Evolutionary conservation across 1,140 invertebrate genomes (phyloP), one percentile per base, ranked within the genome.

Genomic region (Drosophila santomea): DNA sequence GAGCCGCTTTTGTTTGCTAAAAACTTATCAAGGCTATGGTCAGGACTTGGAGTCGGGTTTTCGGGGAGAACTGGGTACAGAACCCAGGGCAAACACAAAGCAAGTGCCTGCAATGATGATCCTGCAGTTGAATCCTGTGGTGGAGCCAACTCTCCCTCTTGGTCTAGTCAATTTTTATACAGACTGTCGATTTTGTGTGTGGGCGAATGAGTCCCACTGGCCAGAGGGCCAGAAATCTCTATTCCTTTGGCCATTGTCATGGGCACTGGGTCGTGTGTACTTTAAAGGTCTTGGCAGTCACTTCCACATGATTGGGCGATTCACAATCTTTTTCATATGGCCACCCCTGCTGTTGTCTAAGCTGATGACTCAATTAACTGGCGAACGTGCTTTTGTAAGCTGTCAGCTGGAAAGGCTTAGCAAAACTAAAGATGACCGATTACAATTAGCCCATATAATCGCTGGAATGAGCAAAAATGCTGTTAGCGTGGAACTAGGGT

Each of bases 21-120:
- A 88, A 86, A 86, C 82, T 86, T 88, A 86, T 83, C 79, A 85
- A 82, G 82, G 79, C 74, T 77, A 78, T 67, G 80, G 78, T 68
- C 69, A 72, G 79, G 52, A 55, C 45, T 44, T 76, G 45, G 47
- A 14, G 11, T 12, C 4, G 15, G 28, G 45, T 44, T 44, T 50
- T 17, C 17, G 23, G 41, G 59, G 55, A n/a, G 55, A 28, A 48
- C 38, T 10, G 28, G 45, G 47, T 23, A 20, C 50, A 14, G 28
- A 51, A 62, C 41, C 59, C 57, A 64, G 67, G 57, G 78, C 64
- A 84, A 86, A 74, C 81, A 77, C 60, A 50, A 38, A 60, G 58
- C 59, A 81, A 80, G 77, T 61, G 81, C 63, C 81, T 81, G 78
- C 78, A 81, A 82, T 85, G 78, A 88, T 82, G 61, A 75, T 75